phyloP scores from a whole-genome alignment of 2,113 vertebrate genomes.

The Galemys pyrenaicus region DNA sequence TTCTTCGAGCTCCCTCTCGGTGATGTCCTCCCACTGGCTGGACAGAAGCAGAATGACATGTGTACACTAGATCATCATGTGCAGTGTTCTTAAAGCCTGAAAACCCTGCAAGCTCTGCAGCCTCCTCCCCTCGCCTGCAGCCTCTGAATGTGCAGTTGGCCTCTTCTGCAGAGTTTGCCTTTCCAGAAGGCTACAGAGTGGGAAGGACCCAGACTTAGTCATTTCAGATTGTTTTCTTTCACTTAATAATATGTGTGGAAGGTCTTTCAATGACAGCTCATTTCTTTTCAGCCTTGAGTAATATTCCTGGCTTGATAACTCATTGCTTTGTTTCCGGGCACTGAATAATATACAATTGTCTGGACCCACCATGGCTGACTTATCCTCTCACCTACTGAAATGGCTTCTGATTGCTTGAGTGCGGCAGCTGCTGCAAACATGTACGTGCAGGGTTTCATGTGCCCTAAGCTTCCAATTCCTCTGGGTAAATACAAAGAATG shows the following conservation, averaged over 20 bases:
- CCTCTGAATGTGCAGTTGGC: neutral
- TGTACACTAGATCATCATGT: neutral
- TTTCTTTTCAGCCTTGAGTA: neutral
- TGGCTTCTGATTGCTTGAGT: neutral
- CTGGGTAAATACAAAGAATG: neutral
- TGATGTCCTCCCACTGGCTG: neutral
- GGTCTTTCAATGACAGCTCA: neutral
- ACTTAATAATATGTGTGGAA: neutral
- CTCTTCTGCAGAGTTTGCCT: neutral
- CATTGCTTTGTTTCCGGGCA: neutral
- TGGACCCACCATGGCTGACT: neutral
- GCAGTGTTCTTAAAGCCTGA: neutral
- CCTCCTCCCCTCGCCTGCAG: neutral
- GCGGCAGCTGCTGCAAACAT: neutral
- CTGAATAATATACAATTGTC: neutral
- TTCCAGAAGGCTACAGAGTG: neutral
- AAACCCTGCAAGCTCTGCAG: neutral
- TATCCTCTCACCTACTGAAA: neutral
- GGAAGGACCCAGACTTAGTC: neutral
- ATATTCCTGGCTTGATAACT: neutral
- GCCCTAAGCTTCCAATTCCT: neutral
- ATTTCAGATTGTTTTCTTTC: neutral
- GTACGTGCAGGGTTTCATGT: neutral
- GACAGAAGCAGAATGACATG: neutral
- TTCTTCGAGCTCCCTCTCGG: neutral